phyloP scores from a whole-genome alignment of 1,140 invertebrate genomes.

The Probaryconus sp. region DNA sequence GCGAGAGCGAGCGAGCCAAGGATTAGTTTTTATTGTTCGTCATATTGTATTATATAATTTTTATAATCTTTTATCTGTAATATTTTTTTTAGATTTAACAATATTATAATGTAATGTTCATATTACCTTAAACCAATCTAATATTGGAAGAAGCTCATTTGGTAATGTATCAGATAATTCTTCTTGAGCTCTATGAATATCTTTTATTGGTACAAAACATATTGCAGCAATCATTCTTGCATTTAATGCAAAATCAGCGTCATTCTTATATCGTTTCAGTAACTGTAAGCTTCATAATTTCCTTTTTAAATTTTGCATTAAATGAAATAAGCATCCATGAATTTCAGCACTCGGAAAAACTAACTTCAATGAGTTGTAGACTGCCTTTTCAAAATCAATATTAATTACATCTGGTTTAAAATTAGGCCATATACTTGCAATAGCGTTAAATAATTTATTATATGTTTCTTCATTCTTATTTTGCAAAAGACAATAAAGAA shows the following conservation, averaged over 20 bases:
- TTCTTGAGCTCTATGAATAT: constrained; percentile 5
- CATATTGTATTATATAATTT: too few relatives aligned
- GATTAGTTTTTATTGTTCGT: too few relatives aligned
- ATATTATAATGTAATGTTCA: too few relatives aligned
- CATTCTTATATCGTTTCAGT: not conserved
- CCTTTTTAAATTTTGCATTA: constrained; percentile 6
- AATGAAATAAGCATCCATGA: constrained; percentile 8
- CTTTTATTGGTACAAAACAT: not conserved
- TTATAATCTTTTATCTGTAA: too few relatives aligned
- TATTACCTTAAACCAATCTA: too few relatives aligned
- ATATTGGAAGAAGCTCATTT: too few relatives aligned
- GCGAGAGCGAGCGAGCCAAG: too few relatives aligned
- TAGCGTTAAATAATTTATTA: not conserved
- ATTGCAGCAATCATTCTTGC: constrained; percentile 1
- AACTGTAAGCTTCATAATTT: constrained; percentile 1
- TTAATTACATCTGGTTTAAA: not conserved
- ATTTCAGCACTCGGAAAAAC: not conserved
- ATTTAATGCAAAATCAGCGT: not conserved
- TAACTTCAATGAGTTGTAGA: not conserved
- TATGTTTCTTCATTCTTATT: not conserved
- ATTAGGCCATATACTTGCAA: not conserved
- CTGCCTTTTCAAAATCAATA: constrained; percentile 11
- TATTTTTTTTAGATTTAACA: too few relatives aligned
- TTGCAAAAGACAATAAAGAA: not conserved
- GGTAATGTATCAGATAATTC: not conserved